Evolutionary conservation across 2,797 vertebrate genomes (phyloP).

Genomic region (Falco columbarius): DNA sequence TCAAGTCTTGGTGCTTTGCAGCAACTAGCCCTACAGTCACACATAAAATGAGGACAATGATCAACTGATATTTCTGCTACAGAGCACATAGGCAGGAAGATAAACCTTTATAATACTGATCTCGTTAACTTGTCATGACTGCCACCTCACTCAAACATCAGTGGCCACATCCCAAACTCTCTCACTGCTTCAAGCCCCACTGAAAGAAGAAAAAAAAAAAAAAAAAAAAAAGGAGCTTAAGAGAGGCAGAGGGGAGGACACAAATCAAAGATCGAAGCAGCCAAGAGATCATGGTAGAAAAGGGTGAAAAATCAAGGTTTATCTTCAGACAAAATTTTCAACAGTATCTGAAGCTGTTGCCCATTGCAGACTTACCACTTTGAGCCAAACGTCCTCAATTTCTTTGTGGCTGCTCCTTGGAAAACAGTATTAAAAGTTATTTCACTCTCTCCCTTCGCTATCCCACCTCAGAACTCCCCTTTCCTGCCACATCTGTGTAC

Average conservation of each 20-base stretch:
- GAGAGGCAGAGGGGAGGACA: neutral
- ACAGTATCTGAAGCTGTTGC: neutral
- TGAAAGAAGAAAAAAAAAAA: neutral
- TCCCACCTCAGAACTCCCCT: neutral
- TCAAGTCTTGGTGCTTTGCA: neutral
- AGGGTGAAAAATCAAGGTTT: neutral
- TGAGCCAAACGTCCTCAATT: neutral
- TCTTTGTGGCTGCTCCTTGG: neutral
- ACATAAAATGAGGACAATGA: conserved; percentile 17
- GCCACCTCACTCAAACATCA: neutral
- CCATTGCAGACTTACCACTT: neutral
- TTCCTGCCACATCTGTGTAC: neutral
- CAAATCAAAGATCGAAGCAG: neutral
- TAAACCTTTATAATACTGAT: neutral
- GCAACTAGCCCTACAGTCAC: neutral
- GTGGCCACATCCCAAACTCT: neutral
- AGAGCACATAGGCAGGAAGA: neutral
- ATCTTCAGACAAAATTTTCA: neutral
- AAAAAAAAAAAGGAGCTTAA: neutral
- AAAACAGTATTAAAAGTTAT: neutral
- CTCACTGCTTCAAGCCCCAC: neutral
- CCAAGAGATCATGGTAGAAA: neutral
- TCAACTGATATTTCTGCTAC: conserved; percentile 39
- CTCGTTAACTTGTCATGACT: neutral
- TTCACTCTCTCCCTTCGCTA: neutral